Base-by-base conservation (phyloP, 2,797 vertebrate species). In the Coregonus suidteri region DNA sequence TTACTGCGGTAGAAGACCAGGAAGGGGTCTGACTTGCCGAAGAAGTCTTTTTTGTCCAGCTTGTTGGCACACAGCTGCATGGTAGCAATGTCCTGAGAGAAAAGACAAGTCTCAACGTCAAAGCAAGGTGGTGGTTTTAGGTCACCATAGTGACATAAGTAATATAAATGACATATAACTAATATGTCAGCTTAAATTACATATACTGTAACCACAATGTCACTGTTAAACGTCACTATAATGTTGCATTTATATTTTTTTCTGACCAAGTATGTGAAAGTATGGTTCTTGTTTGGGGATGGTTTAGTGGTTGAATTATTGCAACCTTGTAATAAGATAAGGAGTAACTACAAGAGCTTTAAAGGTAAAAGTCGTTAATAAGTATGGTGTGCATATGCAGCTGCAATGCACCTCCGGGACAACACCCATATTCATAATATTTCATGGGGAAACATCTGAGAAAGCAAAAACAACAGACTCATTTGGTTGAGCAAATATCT, bases 61-160 rank as follows among this genome's bases (percentile, higher is more conserved):
- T 97, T 97, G 91, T 98, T 97, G 85, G 96, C 96, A 3, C 96
- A 98, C n/a, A 98, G 90, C 90, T 98, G 96, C 96, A 98, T 96
- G 2, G 96, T 98, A 79, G 95, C 90, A 0, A 96, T 91, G 71
- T 91, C 91, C 91, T 91, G 78, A 6, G 75, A 75, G 13, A 34
- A 47, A 9, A 65, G 52, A n/a, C 34, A 73, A n/a, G n/a, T 37
- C 25, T 62, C 56, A 74, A 59, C 1, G 25, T 64, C 15, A 47
- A 62, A 16, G 41, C 31, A 20, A 56, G 71, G 74, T 11, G 65
- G 13, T 35, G 30, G 54, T 31, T 56, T 34, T 37, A 74, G 16
- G 4, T n/a, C 54, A 47, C 41, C 41, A 47, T 47, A 47, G 41
- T 47, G 41, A 11, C 41, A 13, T 47, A 47, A 47, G 41, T 47